Evolutionary conservation across 2,888 invertebrate genomes (phyloP).

Genomic region (Dorcus parallelipipedus): DNA sequence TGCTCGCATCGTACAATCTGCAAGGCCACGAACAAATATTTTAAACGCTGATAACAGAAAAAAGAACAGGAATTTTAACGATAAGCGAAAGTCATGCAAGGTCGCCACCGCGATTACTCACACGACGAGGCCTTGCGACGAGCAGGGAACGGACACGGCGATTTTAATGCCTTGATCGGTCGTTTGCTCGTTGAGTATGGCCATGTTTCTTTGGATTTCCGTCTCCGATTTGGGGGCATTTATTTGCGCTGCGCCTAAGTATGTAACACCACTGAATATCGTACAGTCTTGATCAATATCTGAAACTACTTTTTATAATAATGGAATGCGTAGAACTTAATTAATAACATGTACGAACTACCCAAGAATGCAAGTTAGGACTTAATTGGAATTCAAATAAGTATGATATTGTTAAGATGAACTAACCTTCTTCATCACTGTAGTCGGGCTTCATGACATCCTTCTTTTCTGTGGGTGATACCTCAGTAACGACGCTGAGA

Average conservation of each 20-base stretch:
- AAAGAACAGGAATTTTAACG: too few relatives aligned
- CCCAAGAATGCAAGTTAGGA: too few relatives aligned
- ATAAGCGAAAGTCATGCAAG: too few relatives aligned
- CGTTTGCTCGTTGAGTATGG: slow-evolving; percentile 79
- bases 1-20: slow-evolving; percentile 79
- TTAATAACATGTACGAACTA: too few relatives aligned
- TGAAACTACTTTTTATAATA: slow-evolving; percentile 54
- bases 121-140: slow-evolving; percentile 91
- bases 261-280: slow-evolving; percentile 89
- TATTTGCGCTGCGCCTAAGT: slow-evolving; percentile 88
- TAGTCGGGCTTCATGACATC: slow-evolving; percentile 77
- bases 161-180: slow-evolving; percentile 77
- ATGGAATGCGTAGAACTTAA: neutral
- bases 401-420: neutral
- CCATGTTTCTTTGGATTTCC: slow-evolving; percentile 92
- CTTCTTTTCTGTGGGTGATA: slow-evolving; percentile 62
- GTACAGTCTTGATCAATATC: slow-evolving; percentile 87
- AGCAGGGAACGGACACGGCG: slow-evolving; percentile 87
- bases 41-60: neutral
- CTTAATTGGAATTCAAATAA: too few relatives aligned
- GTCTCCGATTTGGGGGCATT: slow-evolving; percentile 88
- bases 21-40: slow-evolving; percentile 18
- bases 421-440: slow-evolving; percentile 62
- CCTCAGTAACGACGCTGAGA: slow-evolving; percentile 26
- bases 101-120: slow-evolving; percentile 53